phyloP scores from a whole-genome alignment of 1,140 invertebrate genomes.

The Zaprionus kolodkinae region DNA sequence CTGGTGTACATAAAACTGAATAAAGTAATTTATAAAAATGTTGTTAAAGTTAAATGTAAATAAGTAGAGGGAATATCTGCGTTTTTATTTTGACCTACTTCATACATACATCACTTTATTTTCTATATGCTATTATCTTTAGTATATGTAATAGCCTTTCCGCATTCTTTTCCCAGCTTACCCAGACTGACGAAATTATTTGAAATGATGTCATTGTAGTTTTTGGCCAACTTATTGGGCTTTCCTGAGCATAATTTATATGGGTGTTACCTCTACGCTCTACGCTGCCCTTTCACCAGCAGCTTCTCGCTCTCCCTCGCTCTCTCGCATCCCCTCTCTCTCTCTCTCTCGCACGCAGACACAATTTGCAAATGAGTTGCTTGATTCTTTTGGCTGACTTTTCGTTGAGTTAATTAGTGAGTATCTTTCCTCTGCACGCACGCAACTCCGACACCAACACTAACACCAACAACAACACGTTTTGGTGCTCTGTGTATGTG shows the following conservation, averaged over 20 bases:
- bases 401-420: slow-evolving; percentile 75
- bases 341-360: slow-evolving; percentile 27
- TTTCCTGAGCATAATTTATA: slow-evolving; percentile 76
- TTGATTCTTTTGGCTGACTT: slow-evolving; percentile 66
- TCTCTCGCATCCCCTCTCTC: too few species aligned
- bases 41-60: too few species aligned
- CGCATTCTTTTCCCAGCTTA: slow-evolving; percentile 27
- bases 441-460: slow-evolving; percentile 31
- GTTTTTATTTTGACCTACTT: too few species aligned
- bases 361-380: slow-evolving; percentile 76
- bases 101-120: too few species aligned
- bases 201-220: slow-evolving; percentile 70
- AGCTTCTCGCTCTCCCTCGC: neutral
- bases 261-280: slow-evolving; percentile 50
- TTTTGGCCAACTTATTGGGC: slow-evolving; percentile 56
- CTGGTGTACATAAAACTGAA: too few species aligned
- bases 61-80: too few species aligned
- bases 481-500: slow-evolving; percentile 34
- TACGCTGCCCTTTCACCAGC: slow-evolving; percentile 39
- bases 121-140: neutral
- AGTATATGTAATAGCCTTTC: neutral
- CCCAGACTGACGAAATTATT: slow-evolving; percentile 31
- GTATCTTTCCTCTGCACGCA: slow-evolving; percentile 77
- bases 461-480: slow-evolving; percentile 42
- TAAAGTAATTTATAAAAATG: too few species aligned